Conservation (phyloP, 2,888 invertebrate species). For the Osedax frankpressi region DNA sequence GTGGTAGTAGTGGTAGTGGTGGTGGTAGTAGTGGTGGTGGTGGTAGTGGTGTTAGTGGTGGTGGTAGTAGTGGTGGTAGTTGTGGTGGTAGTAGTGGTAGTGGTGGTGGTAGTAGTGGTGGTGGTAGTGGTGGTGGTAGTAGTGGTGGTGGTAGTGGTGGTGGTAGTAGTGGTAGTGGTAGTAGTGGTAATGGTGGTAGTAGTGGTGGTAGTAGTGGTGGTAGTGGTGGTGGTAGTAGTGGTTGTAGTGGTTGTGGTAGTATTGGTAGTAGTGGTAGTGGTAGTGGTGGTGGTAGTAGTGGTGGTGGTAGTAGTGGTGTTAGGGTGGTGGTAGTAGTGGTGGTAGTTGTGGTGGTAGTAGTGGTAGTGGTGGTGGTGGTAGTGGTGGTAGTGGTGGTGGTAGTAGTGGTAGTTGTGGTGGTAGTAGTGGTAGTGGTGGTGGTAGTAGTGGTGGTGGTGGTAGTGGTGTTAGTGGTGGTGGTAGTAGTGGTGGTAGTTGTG, state of each 20-base stretch:
- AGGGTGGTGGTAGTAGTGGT: not conserved
- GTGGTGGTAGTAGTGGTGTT: not conserved
- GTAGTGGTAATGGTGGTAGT: not conserved
- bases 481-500: not conserved
- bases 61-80: not conserved
- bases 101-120: not conserved
- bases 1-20: not conserved
- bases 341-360: not conserved
- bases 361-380: not conserved
- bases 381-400: not conserved
- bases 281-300: not conserved
- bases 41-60: not conserved
- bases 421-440: not conserved
- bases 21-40: not conserved
- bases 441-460: not conserved
- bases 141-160: not conserved
- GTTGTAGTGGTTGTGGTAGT: not conserved
- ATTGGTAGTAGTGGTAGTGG: not conserved
- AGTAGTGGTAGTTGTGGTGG: not conserved
- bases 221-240: not conserved
- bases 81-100: not conserved
- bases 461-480: not conserved
- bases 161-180: not conserved
- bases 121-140: not conserved
- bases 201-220: not conserved